These are phyloP conservation scores for Shinisaurus crocodilurus DNA, from an alignment of 2,113 vertebrate genomes.

Conservation along the genomic window DNA sequence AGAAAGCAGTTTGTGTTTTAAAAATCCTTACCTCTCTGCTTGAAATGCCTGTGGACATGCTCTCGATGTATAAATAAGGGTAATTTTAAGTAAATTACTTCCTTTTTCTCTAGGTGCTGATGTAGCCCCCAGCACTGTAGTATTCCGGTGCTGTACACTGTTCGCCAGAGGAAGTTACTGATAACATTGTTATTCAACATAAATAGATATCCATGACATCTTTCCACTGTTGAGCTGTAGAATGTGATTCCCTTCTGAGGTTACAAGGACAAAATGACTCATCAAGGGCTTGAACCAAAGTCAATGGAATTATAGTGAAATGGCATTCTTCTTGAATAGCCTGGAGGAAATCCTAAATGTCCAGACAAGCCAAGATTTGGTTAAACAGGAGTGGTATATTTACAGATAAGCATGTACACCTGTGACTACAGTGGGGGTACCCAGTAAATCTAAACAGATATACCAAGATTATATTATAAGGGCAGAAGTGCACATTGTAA, in stretches of 20 bases:
- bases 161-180: constrained; percentile 22
- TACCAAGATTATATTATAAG: background rate
- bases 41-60: constrained; percentile 22
- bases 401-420: background rate
- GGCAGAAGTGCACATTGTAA: background rate
- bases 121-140: background rate
- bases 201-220: background rate
- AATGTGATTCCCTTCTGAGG: constrained; percentile 21
- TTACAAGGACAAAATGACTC: constrained; percentile 8
- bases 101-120: background rate
- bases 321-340: background rate
- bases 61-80: constrained; percentile 38
- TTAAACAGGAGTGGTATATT: background rate
- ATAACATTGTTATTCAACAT: constrained; percentile 13
- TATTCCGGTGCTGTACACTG: background rate
- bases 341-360: background rate
- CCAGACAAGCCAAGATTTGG: background rate
- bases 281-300: constrained; percentile 28
- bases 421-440: background rate
- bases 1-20: constrained; percentile 36
- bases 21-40: constrained; percentile 23
- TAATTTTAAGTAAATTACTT: constrained; percentile 30
- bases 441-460: background rate
- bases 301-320: constrained; percentile 32
- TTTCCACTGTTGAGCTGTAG: background rate